These are phyloP conservation scores for Crioceris asparagi DNA, from an alignment of 2,888 invertebrate species.

Conservation along the genomic window DNA sequence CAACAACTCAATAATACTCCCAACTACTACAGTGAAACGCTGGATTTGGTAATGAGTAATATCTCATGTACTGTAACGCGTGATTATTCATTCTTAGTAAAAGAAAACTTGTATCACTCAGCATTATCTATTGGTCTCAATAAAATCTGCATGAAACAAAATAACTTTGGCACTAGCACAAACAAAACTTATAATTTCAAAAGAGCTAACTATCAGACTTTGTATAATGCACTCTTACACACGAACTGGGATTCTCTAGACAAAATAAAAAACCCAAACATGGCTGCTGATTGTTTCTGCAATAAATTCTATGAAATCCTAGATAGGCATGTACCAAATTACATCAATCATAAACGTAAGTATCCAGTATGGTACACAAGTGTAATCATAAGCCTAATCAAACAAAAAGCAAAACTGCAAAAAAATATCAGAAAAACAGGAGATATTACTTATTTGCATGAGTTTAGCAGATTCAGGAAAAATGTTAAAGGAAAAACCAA, in stretches of 20 bases:
- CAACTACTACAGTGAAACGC: conserved; percentile 1
- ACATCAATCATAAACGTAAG: conserved; percentile 4
- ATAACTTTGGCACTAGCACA: conserved; percentile 2
- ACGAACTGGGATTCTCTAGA: conserved; percentile 5
- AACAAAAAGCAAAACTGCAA: conserved; percentile 6
- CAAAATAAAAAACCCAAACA: conserved; percentile 1
- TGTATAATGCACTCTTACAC: conserved; percentile 1
- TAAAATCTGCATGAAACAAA: conserved; percentile 2
- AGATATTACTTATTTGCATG: neutral
- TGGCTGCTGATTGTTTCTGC: conserved; percentile 4
- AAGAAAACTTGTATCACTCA: conserved; percentile 7
- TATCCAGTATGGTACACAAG: conserved; percentile 7
- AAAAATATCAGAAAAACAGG: conserved; percentile 4
- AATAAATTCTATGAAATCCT: conserved; percentile 6
- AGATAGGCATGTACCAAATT: conserved; percentile 6
- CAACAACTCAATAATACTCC: conserved; percentile 2
- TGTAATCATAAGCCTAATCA: conserved; percentile 7
- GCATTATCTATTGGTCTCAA: conserved; percentile 4
- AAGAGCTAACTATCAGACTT: conserved; percentile 4
- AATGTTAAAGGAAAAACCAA: conserved; percentile 4
- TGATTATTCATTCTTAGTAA: conserved; percentile 1
- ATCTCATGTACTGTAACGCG: neutral
- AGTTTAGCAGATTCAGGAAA: conserved; percentile 4
- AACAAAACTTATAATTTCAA: conserved; percentile 5
- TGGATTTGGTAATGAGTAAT: conserved; percentile 5